These are phyloP conservation scores for Zosterops japonicus DNA, from an alignment of 2,113 vertebrate species.

Conservation along the genomic window DNA sequence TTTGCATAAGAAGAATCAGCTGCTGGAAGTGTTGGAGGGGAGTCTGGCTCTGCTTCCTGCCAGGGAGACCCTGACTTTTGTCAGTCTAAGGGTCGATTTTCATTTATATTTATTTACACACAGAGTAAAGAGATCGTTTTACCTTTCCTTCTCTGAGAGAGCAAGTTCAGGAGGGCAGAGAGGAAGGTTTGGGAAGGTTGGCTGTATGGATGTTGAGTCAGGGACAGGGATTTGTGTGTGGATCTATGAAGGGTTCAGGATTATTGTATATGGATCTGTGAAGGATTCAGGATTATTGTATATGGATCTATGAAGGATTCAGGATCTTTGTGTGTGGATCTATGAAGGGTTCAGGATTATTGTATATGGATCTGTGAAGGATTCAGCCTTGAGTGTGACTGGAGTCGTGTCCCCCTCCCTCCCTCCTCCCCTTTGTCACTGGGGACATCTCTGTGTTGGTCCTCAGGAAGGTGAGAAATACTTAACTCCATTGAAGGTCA, in stretches of 20 bases:
- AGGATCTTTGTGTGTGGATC: no score
- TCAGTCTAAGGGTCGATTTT: neutral
- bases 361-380: neutral
- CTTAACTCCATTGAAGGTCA: neutral
- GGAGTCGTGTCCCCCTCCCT: accelerated
- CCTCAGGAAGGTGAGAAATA: neutral
- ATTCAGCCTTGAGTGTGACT: neutral
- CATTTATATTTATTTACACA: accelerated
- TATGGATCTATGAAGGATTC: neutral
- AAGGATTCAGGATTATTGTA: neutral
- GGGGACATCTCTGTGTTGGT: neutral
- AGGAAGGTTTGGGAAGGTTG: neutral
- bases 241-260: neutral
- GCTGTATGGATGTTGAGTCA: neutral
- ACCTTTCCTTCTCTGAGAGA: neutral
- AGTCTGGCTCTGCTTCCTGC: neutral
- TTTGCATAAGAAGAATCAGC: neutral
- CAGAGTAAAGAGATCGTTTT: neutral
- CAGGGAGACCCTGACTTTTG: neutral
- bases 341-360: no score
- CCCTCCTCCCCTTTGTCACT: neutral
- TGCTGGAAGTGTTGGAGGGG: neutral
- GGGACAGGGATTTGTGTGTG: neutral
- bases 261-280: neutral
- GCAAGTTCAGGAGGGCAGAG: neutral